A percentile compares a stretch with the other conserved stretches of the same genome.
These are phyloP conservation scores for Ranitomeya imitator DNA, from an alignment of 2,113 vertebrate genomes.

Conservation along the genomic window DNA sequence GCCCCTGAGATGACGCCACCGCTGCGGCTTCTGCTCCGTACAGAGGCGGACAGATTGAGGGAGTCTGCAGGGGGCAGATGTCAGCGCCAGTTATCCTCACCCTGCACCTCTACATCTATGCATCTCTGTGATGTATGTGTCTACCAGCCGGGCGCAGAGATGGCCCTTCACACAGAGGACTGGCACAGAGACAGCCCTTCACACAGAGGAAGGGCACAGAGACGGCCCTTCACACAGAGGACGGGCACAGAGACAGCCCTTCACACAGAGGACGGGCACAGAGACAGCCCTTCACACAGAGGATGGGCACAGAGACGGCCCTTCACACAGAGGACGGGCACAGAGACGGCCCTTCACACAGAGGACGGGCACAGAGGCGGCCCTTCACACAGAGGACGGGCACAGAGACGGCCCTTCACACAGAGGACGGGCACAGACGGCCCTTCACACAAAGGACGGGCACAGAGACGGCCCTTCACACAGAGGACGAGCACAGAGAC, in stretches of 20 bases:
- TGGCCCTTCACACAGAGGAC: neutral
- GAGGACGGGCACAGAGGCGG: too few relatives aligned
- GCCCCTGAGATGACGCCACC: conserved; percentile 57
- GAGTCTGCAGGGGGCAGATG: conserved; percentile 72
- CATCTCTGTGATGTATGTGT: neutral
- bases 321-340: too few relatives aligned
- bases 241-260: neutral
- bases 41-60: conserved; percentile 71
- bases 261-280: neutral
- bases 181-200: neutral
- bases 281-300: neutral
- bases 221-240: too few relatives aligned
- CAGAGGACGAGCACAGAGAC: too few relatives aligned
- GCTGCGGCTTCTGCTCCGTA: conserved; percentile 60
- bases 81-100: conserved; percentile 69
- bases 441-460: too few relatives aligned
- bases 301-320: too few relatives aligned
- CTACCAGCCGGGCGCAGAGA: neutral
- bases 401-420: too few relatives aligned
- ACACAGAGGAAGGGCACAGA: neutral
- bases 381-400: too few relatives aligned
- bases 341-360: too few relatives aligned
- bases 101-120: conserved; percentile 60
- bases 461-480: too few relatives aligned
- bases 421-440: too few relatives aligned